Evolutionary conservation across 2,113 vertebrate species (phyloP), one percentile per base, ranked within the genome.

Genomic region (Oreamnos americanus): DNA sequence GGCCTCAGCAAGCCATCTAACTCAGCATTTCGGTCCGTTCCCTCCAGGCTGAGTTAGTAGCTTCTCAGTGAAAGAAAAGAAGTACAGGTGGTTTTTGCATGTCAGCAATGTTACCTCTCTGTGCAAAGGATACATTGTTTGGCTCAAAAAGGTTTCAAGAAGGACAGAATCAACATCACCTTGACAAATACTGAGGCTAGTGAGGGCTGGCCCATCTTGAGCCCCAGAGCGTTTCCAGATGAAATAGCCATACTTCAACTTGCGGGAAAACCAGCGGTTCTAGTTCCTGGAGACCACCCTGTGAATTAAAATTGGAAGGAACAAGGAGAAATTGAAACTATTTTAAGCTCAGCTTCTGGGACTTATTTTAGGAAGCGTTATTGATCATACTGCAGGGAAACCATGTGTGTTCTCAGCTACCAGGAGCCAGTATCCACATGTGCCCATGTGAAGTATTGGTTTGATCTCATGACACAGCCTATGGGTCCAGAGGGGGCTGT

Each of bases 311-410:
- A 88, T 85, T 7, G 92, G 95, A 95, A 95, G 60, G 94, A 95
- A 89, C 94, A 5, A 88, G 92, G 94, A 93, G 94, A 93, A 94
- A 96, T 78, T 49, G 81, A 58, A 60, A 64, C 97, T 97, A 95
- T 98, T 98, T 98, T 96, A 74, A 96, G 96, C 95, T 30, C 60
- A 28, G 94, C 94, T 83, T 78, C 95, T 85, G 76, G 81, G 92
- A 17, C 91, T 96, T 96, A 94, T 97, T 98, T 98, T 95, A 88
- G 88, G 97, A 97, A 64, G 49, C 88, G n/a, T 87, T 98, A 98
- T 97, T 97, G 97, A 98, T 98, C 97, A 10, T 88, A 26, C 94
- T 89, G 87, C 78, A 0, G 92, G 95, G 96, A 97, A 90, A 90
- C 84, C 36, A 2, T 81, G 3, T 58, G 49, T 30, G 36, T 0